Evolutionary conservation across 1,140 invertebrate genomes (phyloP).

Genomic region (Euborellia annulipes): DNA sequence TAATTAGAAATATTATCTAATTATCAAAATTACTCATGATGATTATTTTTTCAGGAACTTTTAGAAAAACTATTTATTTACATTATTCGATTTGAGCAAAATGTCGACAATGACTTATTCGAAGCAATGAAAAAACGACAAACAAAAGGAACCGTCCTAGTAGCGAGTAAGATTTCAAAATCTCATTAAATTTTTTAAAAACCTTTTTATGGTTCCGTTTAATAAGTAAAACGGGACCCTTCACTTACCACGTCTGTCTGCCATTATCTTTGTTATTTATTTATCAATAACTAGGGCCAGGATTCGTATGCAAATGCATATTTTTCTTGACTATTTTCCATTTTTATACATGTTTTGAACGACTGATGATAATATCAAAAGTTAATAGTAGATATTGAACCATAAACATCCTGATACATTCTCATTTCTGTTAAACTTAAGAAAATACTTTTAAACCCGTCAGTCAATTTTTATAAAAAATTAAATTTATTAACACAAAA

Average conservation of each 20-base stretch:
- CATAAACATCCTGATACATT: too few species aligned
- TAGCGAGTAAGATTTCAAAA: slow-evolving; percentile 44
- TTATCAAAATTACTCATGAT: slow-evolving; percentile 6
- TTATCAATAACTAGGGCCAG: too few species aligned
- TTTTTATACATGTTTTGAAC: too few species aligned
- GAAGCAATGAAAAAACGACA: slow-evolving; percentile 46
- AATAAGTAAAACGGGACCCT: not conserved
- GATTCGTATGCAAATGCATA: too few species aligned
- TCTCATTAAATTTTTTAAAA: slow-evolving; percentile 12
- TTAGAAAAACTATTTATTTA: slow-evolving; percentile 9
- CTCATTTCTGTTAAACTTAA: too few species aligned
- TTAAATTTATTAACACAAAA: too few species aligned
- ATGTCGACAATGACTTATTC: slow-evolving; percentile 41
- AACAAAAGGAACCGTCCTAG: slow-evolving; percentile 45
- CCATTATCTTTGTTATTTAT: too few species aligned
- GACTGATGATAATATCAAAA: too few species aligned
- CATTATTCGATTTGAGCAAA: slow-evolving; percentile 9
- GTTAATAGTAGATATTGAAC: too few species aligned
- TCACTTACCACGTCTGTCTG: not conserved
- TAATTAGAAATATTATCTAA: not conserved
- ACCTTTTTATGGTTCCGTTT: not conserved
- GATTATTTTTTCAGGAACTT: slow-evolving; percentile 8
- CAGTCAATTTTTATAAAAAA: too few species aligned
- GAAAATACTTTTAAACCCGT: too few species aligned
- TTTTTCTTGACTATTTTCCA: too few species aligned